Evolutionary conservation across 2,888 invertebrate species (phyloP), one percentile per base, ranked within the genome.

Genomic region (Zhuqinia jingwanae): DNA sequence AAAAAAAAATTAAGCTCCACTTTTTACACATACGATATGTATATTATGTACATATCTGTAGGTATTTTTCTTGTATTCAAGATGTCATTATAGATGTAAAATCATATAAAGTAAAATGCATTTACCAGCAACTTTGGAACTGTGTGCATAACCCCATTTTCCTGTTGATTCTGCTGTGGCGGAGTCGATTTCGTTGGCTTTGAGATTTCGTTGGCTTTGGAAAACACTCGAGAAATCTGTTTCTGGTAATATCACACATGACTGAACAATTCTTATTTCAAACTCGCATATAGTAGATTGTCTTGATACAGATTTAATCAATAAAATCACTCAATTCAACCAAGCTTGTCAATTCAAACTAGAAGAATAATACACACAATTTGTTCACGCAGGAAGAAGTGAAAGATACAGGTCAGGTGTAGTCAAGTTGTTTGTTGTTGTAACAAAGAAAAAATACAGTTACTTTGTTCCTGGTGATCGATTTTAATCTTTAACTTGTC

Each of bases 161-260:
- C 82, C 6, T 60, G 13, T 65, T 47, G 47, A 58, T n/a, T 73
- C 36, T 75, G 82, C 36, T 76, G 76, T 6, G 53, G 76, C 5
- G 56, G 11, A n/a, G n/a, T n/a, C n/a, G n/a, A n/a, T n/a, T n/a
- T n/a, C n/a, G n/a, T n/a, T n/a, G n/a, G n/a, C n/a, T n/a, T n/a
- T n/a, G n/a, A 36, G 53, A 53, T 42, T 65, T 56, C 15, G 2
- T 70, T 30, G 73, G 25, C 13, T 50, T 79, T 8, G 79, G 76
- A 60, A 83, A 83, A 42, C 83, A 83, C 76, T 83, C 83, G 25
- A 76, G 83, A 63, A 83, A 56, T 83, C 58, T 83, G 65, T 76
- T 83, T 27, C 83, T 63, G 15, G 58, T 77, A 22, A 58, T 58
- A 53, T 70, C 65, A 70, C 73, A 70, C 82, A 82, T 82, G 42